Evolutionary conservation across 2,113 vertebrate genomes (phyloP), one percentile per base, ranked within the genome.

Genomic region (Gambusia affinis): DNA sequence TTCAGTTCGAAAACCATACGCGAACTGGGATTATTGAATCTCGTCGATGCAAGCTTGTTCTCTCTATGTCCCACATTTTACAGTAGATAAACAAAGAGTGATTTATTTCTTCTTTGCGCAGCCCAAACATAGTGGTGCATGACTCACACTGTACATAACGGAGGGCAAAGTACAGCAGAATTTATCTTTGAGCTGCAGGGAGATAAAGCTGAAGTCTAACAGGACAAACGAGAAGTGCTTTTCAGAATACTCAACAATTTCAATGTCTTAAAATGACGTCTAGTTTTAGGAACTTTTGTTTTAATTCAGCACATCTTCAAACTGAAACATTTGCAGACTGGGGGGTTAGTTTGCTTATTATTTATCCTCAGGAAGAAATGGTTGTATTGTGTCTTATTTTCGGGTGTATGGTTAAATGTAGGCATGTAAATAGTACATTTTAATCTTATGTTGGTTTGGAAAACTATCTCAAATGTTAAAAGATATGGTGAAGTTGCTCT

Each of bases 1-100:
- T 80, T 86, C 31, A 67, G 28, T 51, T 66, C 73, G 37, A 29
- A 64, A 72, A 74, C 67, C 75, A 70, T 73, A 27, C 42, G 12
- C n/a, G 51, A 15, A 30, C 19, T 70, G 66, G 69, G 47, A 44
- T 60, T 78, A 64, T 72, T 27, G 27, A 44, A 33, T 71, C 42
- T 70, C 22, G 24, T 39, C 67, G 29, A 31, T 12, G 57, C 65
- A 29, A n/a, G 70, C 44, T 72, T 70, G 29, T 69, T 31, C 64
- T 70, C 54, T 31, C 7, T n/a, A 24, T 70, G 60, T 39, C 24
- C 68, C 27, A 75, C 1, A 1, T 68, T 44, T 76, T 42, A 68
- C 14, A 12, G 31, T 51, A 60, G 15, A 39, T 37, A 78, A 73
- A 75, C 39, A 74, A 64, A 72, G 29, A 60, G 47, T 33, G 17